Evolutionary conservation across 2,113 vertebrate genomes (phyloP).

Genomic region (Hoplias malabaricus): DNA sequence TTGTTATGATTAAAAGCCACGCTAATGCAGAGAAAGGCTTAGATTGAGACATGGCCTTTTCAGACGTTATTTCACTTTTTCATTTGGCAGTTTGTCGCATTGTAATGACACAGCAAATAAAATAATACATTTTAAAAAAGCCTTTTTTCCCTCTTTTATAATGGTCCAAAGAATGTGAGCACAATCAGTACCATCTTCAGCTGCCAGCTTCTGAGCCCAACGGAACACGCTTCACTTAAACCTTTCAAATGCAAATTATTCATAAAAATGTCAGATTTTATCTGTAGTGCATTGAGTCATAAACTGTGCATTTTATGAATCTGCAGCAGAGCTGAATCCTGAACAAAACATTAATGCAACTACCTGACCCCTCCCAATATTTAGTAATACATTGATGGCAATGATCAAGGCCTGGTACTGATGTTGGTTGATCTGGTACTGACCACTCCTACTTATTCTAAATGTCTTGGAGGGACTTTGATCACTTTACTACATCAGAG

Average conservation of each 20-base stretch:
- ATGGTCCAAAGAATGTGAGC: background rate
- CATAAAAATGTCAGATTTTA: background rate
- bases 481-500: too few species aligned
- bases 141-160: background rate
- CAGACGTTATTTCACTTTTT: background rate
- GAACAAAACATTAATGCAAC: too few species aligned
- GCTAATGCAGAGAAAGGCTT: constrained; percentile 6
- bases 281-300: too few species aligned
- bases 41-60: background rate
- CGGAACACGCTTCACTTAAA: background rate
- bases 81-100: background rate
- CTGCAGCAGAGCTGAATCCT: background rate
- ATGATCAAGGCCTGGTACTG: too few species aligned
- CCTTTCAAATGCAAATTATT: background rate
- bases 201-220: background rate
- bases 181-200: background rate
- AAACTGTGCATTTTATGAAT: too few species aligned
- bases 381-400: too few species aligned
- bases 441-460: too few species aligned
- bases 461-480: too few species aligned
- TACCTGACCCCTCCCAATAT: too few species aligned
- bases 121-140: too few species aligned
- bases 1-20: constrained; percentile 40
- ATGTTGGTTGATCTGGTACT: too few species aligned
- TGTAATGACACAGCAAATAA: background rate